Conservation (phyloP, 1,140 invertebrate species). For the Asobara japonica region DNA sequence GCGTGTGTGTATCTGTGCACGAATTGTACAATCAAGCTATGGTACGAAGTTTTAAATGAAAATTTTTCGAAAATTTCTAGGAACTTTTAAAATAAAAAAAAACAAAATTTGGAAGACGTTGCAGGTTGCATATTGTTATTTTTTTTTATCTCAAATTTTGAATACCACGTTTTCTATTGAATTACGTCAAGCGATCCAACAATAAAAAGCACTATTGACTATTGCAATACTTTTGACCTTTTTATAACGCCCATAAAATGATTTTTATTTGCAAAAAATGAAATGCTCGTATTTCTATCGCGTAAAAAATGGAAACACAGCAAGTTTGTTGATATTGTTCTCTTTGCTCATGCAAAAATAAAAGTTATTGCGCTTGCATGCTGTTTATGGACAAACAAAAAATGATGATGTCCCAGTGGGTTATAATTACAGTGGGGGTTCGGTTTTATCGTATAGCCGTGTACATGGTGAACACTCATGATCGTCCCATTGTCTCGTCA, state of each 20-base stretch:
- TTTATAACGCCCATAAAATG: background rate
- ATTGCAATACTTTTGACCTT: background rate
- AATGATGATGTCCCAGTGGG: background rate
- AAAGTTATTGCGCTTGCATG: background rate
- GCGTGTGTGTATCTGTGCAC: too few species aligned
- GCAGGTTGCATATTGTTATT: too few species aligned
- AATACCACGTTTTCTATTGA: too few species aligned
- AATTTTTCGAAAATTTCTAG: too few species aligned
- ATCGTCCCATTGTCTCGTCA: constrained; percentile 4
- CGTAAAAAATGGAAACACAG: background rate
- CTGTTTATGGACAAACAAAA: background rate
- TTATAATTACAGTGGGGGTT: background rate
- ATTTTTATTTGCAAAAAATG: background rate
- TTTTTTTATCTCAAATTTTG: too few species aligned
- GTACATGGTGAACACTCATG: background rate
- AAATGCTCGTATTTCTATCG: background rate
- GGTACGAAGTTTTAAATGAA: too few species aligned
- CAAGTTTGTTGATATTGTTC: background rate
- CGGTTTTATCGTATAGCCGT: background rate
- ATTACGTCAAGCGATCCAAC: too few species aligned
- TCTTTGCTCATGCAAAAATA: background rate
- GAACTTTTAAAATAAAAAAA: too few species aligned
- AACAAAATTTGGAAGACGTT: too few species aligned
- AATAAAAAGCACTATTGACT: too few species aligned
- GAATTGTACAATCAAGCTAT: too few species aligned